Base-by-base conservation (phyloP, 2,797 vertebrate genomes). In the Enoplosus armatus region DNA sequence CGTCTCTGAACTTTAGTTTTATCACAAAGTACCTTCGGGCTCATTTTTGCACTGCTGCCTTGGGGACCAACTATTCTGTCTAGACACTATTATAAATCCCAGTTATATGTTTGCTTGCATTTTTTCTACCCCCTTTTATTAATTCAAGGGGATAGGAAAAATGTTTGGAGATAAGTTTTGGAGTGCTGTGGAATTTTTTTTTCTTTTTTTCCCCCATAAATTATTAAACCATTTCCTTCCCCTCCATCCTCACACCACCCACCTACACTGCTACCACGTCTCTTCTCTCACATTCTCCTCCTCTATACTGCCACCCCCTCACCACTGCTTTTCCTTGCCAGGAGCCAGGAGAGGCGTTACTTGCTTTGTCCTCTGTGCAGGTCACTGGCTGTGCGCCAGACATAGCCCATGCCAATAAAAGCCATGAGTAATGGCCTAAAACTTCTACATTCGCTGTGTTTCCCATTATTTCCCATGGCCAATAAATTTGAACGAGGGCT, bases 301-400 rank as follows among this genome's bases (percentile, higher is more conserved):
- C 80, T 41, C 79, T 76, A 8, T 50, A 53, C 80, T 43, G 66
- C 90, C 87, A 60, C 84, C 84, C 85, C 74, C 87, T 84, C 84
- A 71, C 72, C 31, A 61, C 83, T 82, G 76, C 83, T 78, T 78
- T 82, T 80, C 60, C 75, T 70, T 89, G 87, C 90, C 87, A 88
- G 88, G 77, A 90, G 89, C 90, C 90, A 89, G 89, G 90, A 90
- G 90, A 91, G 90, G 90, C 90, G 89, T 93, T 90, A 81, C 90
- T 87, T 89, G 84, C 91, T 91, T 91, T 93, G 93, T 94, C 93
- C 93, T 92, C 85, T 93, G 91, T 89, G 90, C 92, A 91, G 92
- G 92, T 94, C 92, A 90, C 86, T 92, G 92, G 93, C 89, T 78
- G 48, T 15, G 53, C 37, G 90, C 93, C 92, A 93, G 88, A 82